These are phyloP conservation scores for Phthorimaea operculella DNA, from an alignment of 1,140 invertebrate species.

Conservation along the genomic window DNA sequence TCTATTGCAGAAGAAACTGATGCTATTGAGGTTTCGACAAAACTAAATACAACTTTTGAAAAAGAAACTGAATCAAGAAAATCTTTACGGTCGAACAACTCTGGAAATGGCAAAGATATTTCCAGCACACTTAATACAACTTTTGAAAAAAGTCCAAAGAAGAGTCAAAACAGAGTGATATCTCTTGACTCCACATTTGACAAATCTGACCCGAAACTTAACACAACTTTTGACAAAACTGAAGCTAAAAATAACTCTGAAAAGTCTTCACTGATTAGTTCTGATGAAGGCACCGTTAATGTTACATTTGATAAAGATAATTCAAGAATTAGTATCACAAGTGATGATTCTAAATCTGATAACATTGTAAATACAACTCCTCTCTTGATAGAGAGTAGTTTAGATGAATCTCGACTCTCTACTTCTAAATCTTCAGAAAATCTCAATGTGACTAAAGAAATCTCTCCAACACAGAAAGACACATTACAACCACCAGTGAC, in stretches of 20 bases:
- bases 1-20: constrained; percentile 8
- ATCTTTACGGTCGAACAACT: constrained; percentile 2
- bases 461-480: constrained; percentile 10
- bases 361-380: constrained; percentile 42
- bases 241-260: constrained; percentile 12
- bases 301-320: constrained; percentile 32
- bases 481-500: constrained; percentile 13
- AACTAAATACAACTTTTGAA: constrained; percentile 17
- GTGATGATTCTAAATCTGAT: constrained; percentile 41
- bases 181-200: constrained; percentile 17
- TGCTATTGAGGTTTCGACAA: background rate
- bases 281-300: constrained; percentile 25
- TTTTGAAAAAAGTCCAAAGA: constrained; percentile 13
- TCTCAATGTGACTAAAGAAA: background rate
- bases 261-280: constrained; percentile 37
- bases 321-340: constrained; percentile 43
- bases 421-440: background rate
- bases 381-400: constrained; percentile 49
- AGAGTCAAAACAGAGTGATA: constrained; percentile 4
- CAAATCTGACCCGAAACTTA: constrained; percentile 19
- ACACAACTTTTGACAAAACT: constrained; percentile 20
- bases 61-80: constrained; percentile 9
- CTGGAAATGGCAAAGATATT: background rate
- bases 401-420: constrained; percentile 31
- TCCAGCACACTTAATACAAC: background rate